Evolutionary conservation across 2,888 invertebrate genomes (phyloP).

Genomic region (Epinotia brunnichana): DNA sequence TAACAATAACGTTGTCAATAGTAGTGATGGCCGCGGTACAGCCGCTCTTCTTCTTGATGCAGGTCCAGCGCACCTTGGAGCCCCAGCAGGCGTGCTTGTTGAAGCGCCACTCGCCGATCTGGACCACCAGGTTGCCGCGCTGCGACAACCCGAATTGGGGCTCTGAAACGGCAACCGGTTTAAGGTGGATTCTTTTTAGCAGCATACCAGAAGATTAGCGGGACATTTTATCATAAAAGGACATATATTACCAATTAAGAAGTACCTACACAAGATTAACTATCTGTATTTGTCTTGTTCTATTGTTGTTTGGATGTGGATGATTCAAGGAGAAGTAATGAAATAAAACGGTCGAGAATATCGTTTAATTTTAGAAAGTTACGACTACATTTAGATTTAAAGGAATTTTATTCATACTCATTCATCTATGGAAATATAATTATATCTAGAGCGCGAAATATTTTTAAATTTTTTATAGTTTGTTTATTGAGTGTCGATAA

Average conservation of each 20-base stretch:
- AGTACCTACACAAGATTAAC: no score
- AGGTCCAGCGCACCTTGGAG: slow-evolving; percentile 77
- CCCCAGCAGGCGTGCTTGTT: slow-evolving; percentile 79
- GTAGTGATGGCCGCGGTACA: slow-evolving; percentile 77
- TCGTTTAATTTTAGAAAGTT: slow-evolving; percentile 27
- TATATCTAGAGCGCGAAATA: no score
- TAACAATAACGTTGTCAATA: slow-evolving; percentile 75
- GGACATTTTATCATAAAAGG: no score
- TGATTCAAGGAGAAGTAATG: not conserved
- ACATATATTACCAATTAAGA: no score
- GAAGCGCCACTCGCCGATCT: slow-evolving; percentile 78
- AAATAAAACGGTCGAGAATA: not conserved
- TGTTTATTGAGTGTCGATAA: no score
- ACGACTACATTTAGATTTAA: slow-evolving; percentile 38
- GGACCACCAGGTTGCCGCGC: slow-evolving; percentile 76
- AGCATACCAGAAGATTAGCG: no score
- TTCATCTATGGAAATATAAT: not conserved
- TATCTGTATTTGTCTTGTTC: no score
- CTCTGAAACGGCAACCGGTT: slow-evolving; percentile 56
- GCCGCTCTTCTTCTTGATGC: slow-evolving; percentile 77
- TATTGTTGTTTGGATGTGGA: no score
- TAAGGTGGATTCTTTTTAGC: not conserved
- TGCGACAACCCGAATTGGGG: slow-evolving; percentile 76
- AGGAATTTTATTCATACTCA: not conserved
- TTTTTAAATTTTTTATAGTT: no score